Conservation (phyloP, 2,888 invertebrate genomes). For the Diaprepes abbreviatus region DNA sequence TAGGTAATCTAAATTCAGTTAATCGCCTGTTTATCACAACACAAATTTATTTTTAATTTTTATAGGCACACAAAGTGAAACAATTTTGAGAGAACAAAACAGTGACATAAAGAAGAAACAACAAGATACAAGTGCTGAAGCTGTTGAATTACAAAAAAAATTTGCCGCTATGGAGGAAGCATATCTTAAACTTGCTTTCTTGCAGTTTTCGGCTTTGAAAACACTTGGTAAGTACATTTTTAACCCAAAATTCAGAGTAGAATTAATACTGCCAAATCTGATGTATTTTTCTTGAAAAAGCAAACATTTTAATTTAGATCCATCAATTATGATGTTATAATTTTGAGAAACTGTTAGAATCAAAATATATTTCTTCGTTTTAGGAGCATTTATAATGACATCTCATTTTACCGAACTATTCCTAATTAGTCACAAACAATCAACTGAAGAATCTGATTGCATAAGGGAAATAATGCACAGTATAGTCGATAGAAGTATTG, state of each 20-base stretch:
- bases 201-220: conserved; percentile 73
- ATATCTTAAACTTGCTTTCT: conserved; percentile 68
- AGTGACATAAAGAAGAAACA: conserved; percentile 45
- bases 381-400: conserved; percentile 67
- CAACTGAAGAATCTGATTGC: conserved; percentile 50
- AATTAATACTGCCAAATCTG: no score
- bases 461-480: conserved; percentile 65
- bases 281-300: no score
- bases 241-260: no score
- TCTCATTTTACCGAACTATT: conserved; percentile 72
- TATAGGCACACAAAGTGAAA: conserved; percentile 48
- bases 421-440: conserved; percentile 67
- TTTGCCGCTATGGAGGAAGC: conserved; percentile 68
- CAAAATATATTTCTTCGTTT: no score
- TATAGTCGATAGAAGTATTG: conserved; percentile 67
- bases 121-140: conserved; percentile 54
- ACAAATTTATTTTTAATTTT: neutral
- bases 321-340: no score
- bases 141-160: conserved; percentile 62
- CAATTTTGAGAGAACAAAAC: conserved; percentile 47
- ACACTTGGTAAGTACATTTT: conserved; percentile 64
- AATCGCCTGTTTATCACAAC: no score
- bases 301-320: no score
- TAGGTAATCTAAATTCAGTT: no score
- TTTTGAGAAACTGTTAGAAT: no score